Percentiles rank a stretch among this genome's conserved stretches.
Conservation (phyloP, 2,797 vertebrate species). For the Hemibagrus guttatus region DNA sequence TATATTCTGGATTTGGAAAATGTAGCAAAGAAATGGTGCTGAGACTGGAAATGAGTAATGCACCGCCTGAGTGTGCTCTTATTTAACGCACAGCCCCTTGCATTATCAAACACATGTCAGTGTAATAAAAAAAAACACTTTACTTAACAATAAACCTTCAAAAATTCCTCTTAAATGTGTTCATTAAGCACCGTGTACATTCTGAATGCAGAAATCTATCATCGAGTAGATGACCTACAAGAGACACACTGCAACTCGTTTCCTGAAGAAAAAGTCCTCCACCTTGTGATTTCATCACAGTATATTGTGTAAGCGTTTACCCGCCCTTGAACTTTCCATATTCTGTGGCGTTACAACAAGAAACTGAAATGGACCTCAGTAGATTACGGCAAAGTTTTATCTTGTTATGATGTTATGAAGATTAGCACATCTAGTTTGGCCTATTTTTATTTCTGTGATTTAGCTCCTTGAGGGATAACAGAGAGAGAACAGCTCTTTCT, state of each 20-base stretch:
- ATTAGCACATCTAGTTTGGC: not conserved
- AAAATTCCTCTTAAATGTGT: not conserved
- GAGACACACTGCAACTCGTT: not conserved
- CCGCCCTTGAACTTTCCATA: no score
- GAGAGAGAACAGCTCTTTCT: not conserved
- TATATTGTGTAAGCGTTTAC: not conserved
- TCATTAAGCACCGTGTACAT: not conserved
- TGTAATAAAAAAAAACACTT: not conserved
- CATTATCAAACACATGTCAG: not conserved
- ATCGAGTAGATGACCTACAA: not conserved
- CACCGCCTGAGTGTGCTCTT: not conserved
- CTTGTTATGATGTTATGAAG: not conserved
- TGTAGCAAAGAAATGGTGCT: not conserved
- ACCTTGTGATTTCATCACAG: not conserved
- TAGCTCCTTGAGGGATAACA: not conserved
- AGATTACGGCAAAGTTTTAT: not conserved
- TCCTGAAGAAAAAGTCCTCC: not conserved
- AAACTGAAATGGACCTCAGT: not conserved
- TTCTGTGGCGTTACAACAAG: no score
- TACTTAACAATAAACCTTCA: not conserved
- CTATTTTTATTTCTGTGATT: not conserved
- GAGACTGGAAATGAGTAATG: not conserved
- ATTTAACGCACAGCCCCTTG: not conserved
- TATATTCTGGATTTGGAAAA: not conserved
- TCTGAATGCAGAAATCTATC: not conserved